Conservation (phyloP, 2,113 vertebrate genomes). For the Rhodinocichla rosea region DNA sequence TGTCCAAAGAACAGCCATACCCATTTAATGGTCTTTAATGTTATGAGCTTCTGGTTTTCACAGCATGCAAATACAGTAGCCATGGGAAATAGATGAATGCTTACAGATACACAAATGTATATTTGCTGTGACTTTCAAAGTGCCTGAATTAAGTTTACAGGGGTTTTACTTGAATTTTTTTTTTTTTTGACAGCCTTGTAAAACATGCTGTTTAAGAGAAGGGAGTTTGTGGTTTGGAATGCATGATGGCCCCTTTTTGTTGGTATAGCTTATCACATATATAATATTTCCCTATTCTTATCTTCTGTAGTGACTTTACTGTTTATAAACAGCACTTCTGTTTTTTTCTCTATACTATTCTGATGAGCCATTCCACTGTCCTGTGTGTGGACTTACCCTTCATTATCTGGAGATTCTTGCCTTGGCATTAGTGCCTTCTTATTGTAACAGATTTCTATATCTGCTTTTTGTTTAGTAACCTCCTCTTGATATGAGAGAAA, state of each 20-base stretch:
- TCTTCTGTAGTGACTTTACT: neutral
- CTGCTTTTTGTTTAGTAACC: neutral
- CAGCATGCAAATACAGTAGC: neutral
- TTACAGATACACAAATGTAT: neutral
- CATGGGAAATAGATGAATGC: neutral
- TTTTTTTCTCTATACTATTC: neutral
- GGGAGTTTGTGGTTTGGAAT: neutral
- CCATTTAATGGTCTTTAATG: neutral
- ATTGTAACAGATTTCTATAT: neutral
- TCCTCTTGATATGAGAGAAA: neutral
- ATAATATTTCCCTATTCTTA: neutral
- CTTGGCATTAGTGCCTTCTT: neutral
- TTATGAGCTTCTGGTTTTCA: neutral
- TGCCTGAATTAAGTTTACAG: neutral
- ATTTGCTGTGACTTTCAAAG: neutral
- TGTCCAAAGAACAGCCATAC: neutral
- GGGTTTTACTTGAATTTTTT: neutral
- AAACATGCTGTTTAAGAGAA: neutral
- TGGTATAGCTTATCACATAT: neutral
- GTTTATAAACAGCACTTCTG: neutral
- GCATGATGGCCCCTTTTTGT: neutral
- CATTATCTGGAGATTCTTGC: neutral
- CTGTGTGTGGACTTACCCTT: neutral
- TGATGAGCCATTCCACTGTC: neutral
- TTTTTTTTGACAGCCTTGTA: conserved; percentile 5